Base-by-base conservation (phyloP, 2,888 invertebrate species). In the Euplexia lucipara region DNA sequence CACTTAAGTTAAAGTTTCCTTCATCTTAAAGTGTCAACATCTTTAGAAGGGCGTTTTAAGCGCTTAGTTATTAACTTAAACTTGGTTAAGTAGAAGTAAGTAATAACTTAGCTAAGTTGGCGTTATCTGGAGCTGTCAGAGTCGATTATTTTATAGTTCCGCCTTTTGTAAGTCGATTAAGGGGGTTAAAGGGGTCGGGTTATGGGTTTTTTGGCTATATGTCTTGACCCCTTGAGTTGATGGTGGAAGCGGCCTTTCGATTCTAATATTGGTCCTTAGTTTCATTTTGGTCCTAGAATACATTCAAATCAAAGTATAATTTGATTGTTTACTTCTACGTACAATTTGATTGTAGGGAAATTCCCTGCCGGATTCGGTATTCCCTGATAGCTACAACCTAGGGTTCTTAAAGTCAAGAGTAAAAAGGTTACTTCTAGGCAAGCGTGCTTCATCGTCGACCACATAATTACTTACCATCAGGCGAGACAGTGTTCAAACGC, bases 21-120 rank as follows among this genome's bases (percentile, higher is more conserved):
- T 34, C 70, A 68, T 62, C 72, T 65, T 61, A 77, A 70, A 77
- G 70, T 75, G 81, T 81, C 81, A 75, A 79, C 81, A 75, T 79
- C 79, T 72, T 69, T 71, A 64, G 69, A 79, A 71, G 79, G 72
- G 70, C 71, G 77, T 79, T 79, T 74, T 68, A 79, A 78, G 67
- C 68, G 64, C 59, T 73, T 66, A 80, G 80, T 80, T 81, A 81
- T 81, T 69, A 80, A 77, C 67, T 81, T 79, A 60, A 79, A 79
- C 72, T 79, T 73, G 8, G 66, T 75, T 67, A 79, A 80, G 77
- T 78, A 72, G 60, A 65, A 62, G 48, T 59, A 70, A 74, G 74
- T 81, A 70, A 75, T 75, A 72, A 81, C 65, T 81, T 78, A 69
- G 72, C 64, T 63, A 62, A 81, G 66, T 80, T 73, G 16, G 22